Conservation (phyloP, 2,888 invertebrate species). For the Hemicrepidius hirtus region DNA sequence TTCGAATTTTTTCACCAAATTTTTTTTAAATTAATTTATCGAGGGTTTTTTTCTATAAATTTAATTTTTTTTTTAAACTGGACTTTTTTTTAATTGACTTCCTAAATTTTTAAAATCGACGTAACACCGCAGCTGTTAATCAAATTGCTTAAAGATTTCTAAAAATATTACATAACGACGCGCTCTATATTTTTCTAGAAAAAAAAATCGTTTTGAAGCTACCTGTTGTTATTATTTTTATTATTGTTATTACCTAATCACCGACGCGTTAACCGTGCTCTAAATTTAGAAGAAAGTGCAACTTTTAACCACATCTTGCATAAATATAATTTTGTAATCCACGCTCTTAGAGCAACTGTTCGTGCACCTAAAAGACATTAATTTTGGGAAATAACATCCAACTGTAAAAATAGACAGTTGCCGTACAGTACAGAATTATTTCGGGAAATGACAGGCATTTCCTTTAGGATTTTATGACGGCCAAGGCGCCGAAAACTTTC, state of each 20-base stretch:
- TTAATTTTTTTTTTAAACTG: too few species aligned
- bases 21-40: too few species aligned
- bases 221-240: too few species aligned
- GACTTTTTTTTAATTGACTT: slow-evolving; percentile 2
- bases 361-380: slow-evolving; percentile 7
- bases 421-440: slow-evolving; percentile 58
- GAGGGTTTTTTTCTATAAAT: too few species aligned
- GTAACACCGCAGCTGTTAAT: slow-evolving; percentile 20
- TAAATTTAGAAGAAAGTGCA: slow-evolving; percentile 1
- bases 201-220: too few species aligned
- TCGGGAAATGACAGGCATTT: slow-evolving; percentile 61
- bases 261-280: background rate
- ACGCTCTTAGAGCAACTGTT: background rate
- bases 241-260: background rate
- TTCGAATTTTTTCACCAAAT: background rate
- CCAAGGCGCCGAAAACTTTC: slow-evolving; percentile 15
- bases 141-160: slow-evolving; percentile 23
- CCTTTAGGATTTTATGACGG: slow-evolving; percentile 13
- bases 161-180: slow-evolving; percentile 10
- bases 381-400: slow-evolving; percentile 17
- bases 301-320: background rate
- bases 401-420: slow-evolving; percentile 39
- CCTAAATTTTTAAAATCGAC: slow-evolving; percentile 33
- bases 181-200: background rate
- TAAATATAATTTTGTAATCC: background rate